Evolutionary conservation across 2,113 vertebrate genomes (phyloP), one percentile per base, ranked within the genome.

Genomic region (Phycodurus eques): DNA sequence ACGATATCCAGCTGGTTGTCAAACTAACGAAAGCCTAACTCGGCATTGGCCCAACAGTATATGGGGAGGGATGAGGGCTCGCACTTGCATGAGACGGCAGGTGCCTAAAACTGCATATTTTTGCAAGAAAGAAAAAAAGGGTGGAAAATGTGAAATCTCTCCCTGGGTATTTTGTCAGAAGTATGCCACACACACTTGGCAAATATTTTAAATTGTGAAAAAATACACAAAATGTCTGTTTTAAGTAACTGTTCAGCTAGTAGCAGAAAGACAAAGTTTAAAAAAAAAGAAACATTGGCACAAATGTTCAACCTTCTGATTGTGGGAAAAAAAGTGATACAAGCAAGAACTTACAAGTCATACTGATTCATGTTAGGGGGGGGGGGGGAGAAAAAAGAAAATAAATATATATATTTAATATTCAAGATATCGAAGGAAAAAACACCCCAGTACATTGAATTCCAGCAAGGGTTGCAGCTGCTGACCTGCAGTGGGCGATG

Each of bases 401-500:
- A 47, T 13, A 27, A 27, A 27, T 27, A 27, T 27, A 27, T 27
- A 27, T 27, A 9, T 20, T 20, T 56, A 10, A 22, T 22, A n/a
- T 56, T n/a, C 54, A 57, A 57, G 2, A 11, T 54, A 54, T 8
- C 10, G 13, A 12, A 46, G 44, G 44, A 54, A 8, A 13, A 19
- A 14, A 47, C 15, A 68, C 20, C 35, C 8, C 8, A n/a, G 13
- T 51, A 11, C 2, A 63, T 10, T 65, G 39, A 44, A 43, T 44
- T 53, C 35, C 15, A 56, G 46, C 42, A 62, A 61, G 12, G n/a
- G 13, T 64, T 57, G 11, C 22, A 35, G 31, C 7, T 43, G 67
- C 82, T 60, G 83, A 99, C 98, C 98, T 99, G 98, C 98, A 99
- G 91, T 99, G 98, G 51, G 97, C 96, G 35, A 99, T 96, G 27